Evolutionary conservation across 2,113 vertebrate species (phyloP), one percentile per base, ranked within the genome.

Genomic region (Bagarius yarrelli): DNA sequence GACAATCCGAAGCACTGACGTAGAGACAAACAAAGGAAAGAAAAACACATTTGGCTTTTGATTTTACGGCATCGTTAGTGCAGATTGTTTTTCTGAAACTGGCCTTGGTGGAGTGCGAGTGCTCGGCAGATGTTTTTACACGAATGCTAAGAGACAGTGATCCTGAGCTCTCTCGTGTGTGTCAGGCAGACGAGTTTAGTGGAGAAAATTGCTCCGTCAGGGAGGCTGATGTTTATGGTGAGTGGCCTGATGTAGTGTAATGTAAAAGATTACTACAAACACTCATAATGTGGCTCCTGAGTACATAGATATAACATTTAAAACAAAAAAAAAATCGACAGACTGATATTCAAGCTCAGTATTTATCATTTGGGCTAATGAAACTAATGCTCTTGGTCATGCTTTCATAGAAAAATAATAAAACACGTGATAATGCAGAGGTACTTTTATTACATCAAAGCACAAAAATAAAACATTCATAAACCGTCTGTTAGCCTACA

Each of bases 211-310:
- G 34, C 36, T 18, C 32, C 40, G 25, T 56, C 57, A 25, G 18
- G 69, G 50, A 76, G 27, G 61, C 74, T 57, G 63, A 83, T 76
- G 74, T 61, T 25, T 40, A 6, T 78, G 40, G 52, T 21, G n/a
- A 36, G 32, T 76, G 34, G 40, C 40, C 34, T 23, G 30, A 2
- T 40, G 64, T 70, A 34, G 5, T 44, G 44, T 70, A 27, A 3
- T 25, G 25, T 53, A 40, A 25, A 63, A 14, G 40, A 57, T 63
- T 57, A 81, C 73, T 64, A 34, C 55, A 72, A 57, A 60, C 40
- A 25, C 63, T 84, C 50, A 81, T 84, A 74, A 77, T 47, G 5
- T 15, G n/a, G 75, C 59, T 64, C 25, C 59, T 63, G 59, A 50
- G 34, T 6, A 25, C 44, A 47, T 8, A 47, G 44, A 6, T 8